These are phyloP conservation scores for Smithornis capensis DNA, from an alignment of 2,113 vertebrate genomes.

Conservation along the genomic window DNA sequence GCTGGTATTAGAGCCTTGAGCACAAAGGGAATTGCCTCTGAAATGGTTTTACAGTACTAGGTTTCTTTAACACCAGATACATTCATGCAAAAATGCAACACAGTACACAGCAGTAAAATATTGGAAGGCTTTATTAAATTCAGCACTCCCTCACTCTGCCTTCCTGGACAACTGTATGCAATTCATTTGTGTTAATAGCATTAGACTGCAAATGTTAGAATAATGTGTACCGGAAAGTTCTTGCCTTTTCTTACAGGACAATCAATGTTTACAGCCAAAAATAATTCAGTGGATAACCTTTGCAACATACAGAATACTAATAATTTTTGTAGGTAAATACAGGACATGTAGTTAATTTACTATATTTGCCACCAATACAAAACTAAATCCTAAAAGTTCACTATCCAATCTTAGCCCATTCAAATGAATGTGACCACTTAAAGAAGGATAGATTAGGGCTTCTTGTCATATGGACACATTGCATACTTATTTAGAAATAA, in stretches of 20 bases:
- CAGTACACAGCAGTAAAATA: background rate
- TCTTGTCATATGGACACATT: background rate
- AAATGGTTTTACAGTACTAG: background rate
- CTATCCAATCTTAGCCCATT: background rate
- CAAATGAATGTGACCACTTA: background rate
- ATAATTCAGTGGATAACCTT: background rate
- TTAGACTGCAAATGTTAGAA: background rate
- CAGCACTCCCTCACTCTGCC: background rate
- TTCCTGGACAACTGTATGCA: background rate
- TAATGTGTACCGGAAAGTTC: background rate
- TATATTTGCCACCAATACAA: background rate
- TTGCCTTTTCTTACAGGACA: background rate
- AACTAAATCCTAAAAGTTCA: background rate
- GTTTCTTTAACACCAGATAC: background rate
- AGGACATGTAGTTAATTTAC: background rate
- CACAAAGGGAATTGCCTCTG: background rate
- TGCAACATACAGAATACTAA: background rate
- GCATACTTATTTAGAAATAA: background rate
- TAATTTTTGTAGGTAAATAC: background rate
- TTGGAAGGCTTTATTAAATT: constrained; percentile 18
- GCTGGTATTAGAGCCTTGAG: background rate
- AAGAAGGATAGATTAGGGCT: background rate
- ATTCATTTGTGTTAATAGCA: constrained; percentile 1
- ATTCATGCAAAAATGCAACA: background rate
- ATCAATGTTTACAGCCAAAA: background rate